A percentile compares a stretch with the other conserved stretches of the same genome.
These are phyloP conservation scores for Condylostylus longicornis DNA, from an alignment of 1,140 invertebrate species.

Conservation along the genomic window DNA sequence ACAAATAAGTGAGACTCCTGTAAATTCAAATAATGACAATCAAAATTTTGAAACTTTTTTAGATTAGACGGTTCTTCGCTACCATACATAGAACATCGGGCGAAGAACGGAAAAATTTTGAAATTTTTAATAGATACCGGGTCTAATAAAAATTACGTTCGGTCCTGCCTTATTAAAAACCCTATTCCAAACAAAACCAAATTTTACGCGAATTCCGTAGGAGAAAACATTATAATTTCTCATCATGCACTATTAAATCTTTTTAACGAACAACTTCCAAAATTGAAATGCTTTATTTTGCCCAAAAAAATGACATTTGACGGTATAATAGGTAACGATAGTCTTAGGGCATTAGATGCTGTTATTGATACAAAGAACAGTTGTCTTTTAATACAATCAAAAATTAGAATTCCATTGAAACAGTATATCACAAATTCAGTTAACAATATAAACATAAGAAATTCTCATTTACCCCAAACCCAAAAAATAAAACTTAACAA, in stretches of 20 bases:
- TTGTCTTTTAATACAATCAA: not conserved
- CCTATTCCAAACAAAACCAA: not conserved
- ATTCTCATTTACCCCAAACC: not conserved
- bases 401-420: not conserved
- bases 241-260: constrained; percentile 6
- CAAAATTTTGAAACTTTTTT: no score
- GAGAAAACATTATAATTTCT: constrained; percentile 2
- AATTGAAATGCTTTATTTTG: constrained; percentile 6
- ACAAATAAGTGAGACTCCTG: no score
- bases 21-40: no score
- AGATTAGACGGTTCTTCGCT: constrained; percentile 3
- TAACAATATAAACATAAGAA: not conserved
- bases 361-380: not conserved
- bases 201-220: constrained; percentile 3
- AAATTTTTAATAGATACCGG: constrained; percentile 10
- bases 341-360: not conserved
- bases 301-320: not conserved
- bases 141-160: constrained; percentile 5
- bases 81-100: constrained; percentile 5
- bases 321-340: constrained; percentile 2
- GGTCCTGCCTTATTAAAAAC: not conserved
- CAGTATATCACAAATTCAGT: not conserved
- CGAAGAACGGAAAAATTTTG: constrained; percentile 3
- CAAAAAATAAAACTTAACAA: not conserved
- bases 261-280: constrained; percentile 1